phyloP scores from a whole-genome alignment of 2,888 invertebrate genomes.

The Hedychridium roseum region DNA sequence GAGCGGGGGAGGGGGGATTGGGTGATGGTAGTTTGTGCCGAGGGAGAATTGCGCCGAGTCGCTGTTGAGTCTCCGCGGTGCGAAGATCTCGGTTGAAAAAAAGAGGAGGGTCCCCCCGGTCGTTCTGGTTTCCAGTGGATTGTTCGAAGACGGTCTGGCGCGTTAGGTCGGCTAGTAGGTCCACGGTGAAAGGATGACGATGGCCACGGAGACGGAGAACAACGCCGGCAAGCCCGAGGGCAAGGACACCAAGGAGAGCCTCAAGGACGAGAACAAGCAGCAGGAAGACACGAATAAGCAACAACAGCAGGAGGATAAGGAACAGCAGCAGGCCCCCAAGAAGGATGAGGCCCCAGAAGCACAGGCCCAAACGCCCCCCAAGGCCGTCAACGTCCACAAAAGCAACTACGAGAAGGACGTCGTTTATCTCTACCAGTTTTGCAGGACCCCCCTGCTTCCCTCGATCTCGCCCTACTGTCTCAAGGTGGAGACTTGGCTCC shows the following conservation, averaged over 20 bases:
- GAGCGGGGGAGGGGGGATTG: background rate
- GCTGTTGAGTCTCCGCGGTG: no score
- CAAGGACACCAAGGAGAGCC: slow-evolving; percentile 66
- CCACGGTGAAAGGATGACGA: slow-evolving; percentile 77
- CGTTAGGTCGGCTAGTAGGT: no score
- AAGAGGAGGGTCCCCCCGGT: no score
- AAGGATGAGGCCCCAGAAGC: slow-evolving; percentile 64
- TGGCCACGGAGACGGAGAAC: slow-evolving; percentile 78
- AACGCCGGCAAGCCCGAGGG: slow-evolving; percentile 74
- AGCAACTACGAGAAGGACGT: slow-evolving; percentile 89
- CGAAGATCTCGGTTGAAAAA: no score
- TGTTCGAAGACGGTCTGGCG: no score
- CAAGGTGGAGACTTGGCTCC: slow-evolving; percentile 95
- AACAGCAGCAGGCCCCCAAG: slow-evolving; percentile 58
- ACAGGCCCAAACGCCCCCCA: slow-evolving; percentile 75
- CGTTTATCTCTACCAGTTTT: slow-evolving; percentile 93
- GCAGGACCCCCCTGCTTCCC: slow-evolving; percentile 87
- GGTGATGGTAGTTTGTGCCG: no score
- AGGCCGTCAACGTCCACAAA: slow-evolving; percentile 83
- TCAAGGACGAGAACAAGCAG: slow-evolving; percentile 60
- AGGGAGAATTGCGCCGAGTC: background rate
- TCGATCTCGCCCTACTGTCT: slow-evolving; percentile 92
- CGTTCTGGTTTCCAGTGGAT: no score
- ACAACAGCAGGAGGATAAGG: slow-evolving; percentile 56
- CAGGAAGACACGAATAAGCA: slow-evolving; percentile 58